Evolutionary conservation across 1,140 invertebrate species (phyloP).

Genomic region (Aricia agestis): DNA sequence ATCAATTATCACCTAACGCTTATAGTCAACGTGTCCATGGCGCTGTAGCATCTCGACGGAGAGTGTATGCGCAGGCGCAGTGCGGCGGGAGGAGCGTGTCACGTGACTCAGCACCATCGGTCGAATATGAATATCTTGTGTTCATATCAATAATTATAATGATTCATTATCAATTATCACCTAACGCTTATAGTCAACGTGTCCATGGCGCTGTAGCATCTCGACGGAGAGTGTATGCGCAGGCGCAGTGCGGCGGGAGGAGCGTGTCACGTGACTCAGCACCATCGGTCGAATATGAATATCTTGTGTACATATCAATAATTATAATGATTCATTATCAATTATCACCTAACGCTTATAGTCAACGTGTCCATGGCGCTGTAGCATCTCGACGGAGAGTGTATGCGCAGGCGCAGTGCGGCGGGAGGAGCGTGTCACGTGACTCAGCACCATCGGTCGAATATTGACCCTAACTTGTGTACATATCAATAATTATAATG

Average conservation of each 20-base stretch:
- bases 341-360: slow-evolving; percentile 49
- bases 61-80: slow-evolving; percentile 56
- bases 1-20: slow-evolving; percentile 47
- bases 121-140: too few relatives aligned
- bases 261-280: too few relatives aligned
- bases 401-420: slow-evolving; percentile 57
- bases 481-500: too few relatives aligned
- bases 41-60: slow-evolving; percentile 60
- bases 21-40: slow-evolving; percentile 55
- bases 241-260: slow-evolving; percentile 44
- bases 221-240: slow-evolving; percentile 56
- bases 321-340: too few relatives aligned
- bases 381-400: slow-evolving; percentile 57
- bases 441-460: too few relatives aligned
- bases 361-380: slow-evolving; percentile 56
- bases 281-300: not conserved
- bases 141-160: too few relatives aligned
- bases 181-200: too few relatives aligned
- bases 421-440: too few relatives aligned
- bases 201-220: slow-evolving; percentile 59
- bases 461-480: too few relatives aligned
- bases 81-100: slow-evolving; percentile 23
- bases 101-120: too few relatives aligned
- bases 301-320: not conserved
- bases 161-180: too few relatives aligned